Evolutionary conservation across 2,888 invertebrate genomes (phyloP).

Genomic region (Allygus modestus): DNA sequence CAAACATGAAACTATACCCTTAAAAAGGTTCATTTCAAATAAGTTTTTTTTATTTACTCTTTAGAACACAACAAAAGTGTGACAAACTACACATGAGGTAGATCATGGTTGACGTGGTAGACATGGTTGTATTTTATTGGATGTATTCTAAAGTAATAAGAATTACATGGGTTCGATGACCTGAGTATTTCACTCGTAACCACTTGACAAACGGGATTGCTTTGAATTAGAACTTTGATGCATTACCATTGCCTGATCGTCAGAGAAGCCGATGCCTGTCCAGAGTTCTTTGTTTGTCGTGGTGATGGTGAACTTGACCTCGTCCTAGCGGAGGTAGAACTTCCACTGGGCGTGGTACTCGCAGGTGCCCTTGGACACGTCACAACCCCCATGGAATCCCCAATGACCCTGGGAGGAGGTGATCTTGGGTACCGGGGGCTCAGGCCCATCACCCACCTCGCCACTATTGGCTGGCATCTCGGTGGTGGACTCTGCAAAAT

Average conservation of each 20-base stretch:
- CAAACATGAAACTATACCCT: too few species aligned
- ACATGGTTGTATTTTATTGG: too few species aligned
- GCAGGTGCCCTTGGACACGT: constrained; percentile 81
- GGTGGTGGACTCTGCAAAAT: constrained; percentile 60
- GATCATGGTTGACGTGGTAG: too few species aligned
- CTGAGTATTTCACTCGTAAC: too few species aligned
- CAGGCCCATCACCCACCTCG: constrained; percentile 72
- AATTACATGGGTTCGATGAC: too few species aligned
- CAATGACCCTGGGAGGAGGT: constrained; percentile 87
- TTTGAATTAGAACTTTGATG: too few species aligned
- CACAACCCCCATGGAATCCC: constrained; percentile 85
- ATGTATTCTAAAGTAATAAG: too few species aligned
- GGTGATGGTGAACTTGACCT: constrained; percentile 87
- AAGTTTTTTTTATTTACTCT: too few species aligned
- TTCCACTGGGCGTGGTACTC: constrained; percentile 91
- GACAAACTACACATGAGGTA: too few species aligned
- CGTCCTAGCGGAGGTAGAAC: constrained; percentile 83
- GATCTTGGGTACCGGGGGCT: constrained; percentile 73
- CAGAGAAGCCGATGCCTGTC: constrained; percentile 95
- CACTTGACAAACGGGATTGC: too few species aligned
- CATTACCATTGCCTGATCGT: constrained; percentile 90
- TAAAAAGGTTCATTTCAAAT: too few species aligned
- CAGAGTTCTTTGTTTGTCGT: constrained; percentile 88
- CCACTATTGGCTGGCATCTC: constrained; percentile 73
- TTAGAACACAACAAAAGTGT: too few species aligned